Conservation (phyloP, 2,797 vertebrate genomes). For the Australoheros facetus region DNA sequence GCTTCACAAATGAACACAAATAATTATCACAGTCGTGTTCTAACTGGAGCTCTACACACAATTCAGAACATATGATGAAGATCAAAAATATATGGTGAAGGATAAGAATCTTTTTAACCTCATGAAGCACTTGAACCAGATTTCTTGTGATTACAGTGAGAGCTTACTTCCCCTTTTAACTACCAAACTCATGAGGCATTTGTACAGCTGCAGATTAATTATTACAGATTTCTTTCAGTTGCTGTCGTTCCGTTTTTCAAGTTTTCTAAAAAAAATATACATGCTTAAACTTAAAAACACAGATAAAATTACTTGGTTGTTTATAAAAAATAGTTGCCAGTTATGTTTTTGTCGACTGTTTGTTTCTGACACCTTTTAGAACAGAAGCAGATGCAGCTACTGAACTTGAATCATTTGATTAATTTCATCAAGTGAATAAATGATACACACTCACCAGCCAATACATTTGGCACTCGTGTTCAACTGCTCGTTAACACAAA, state of each 20-base stretch:
- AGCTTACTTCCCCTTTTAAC: neutral
- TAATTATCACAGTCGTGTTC: neutral
- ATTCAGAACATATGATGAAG: conserved; percentile 9
- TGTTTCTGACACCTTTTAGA: neutral
- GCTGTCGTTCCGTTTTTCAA: neutral
- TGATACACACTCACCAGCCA: neutral
- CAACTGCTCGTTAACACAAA: neutral
- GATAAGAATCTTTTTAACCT: neutral
- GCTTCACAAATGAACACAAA: neutral
- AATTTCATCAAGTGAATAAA: neutral
- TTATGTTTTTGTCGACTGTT: neutral
- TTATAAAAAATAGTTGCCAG: neutral
- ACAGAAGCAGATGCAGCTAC: neutral
- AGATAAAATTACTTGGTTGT: neutral
- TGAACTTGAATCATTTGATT: neutral
- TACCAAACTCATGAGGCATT: neutral
- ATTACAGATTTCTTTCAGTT: neutral
- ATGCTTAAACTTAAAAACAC: neutral
- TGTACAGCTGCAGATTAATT: neutral
- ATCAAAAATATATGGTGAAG: neutral
- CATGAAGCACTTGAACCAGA: neutral
- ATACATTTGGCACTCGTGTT: neutral
- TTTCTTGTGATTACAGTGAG: neutral
- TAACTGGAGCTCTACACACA: neutral
- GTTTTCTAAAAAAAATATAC: neutral